Base-by-base conservation (phyloP, 2,888 invertebrate species). In the Anarsia innoxiella region DNA sequence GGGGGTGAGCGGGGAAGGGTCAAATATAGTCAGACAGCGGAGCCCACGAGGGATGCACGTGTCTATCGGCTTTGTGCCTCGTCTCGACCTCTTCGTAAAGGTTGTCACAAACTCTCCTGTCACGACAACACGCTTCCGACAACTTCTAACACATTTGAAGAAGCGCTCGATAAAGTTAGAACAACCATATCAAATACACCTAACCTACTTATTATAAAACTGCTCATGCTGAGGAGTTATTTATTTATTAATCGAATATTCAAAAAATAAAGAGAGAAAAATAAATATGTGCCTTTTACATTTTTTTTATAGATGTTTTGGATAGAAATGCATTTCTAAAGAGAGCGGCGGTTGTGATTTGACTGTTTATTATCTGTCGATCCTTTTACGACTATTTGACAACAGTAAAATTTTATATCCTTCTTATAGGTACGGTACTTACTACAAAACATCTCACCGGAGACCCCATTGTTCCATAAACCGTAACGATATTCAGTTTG, bases 331-430 rank as follows among this genome's bases (percentile, higher is more conserved):
- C n/a, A n/a, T n/a, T n/a, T n/a, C n/a, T n/a, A n/a, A n/a, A n/a
- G n/a, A n/a, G n/a, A n/a, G n/a, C n/a, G n/a, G n/a, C n/a, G n/a
- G n/a, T n/a, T n/a, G n/a, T n/a, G n/a, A n/a, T n/a, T 48, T 49
- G 46, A 37, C 45, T 56, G 53, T 57, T 50, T 56, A 54, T 44
- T 44, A 37, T 49, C 53, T 54, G 56, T 58, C 54, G 59, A 66
- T 64, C 53, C 49, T 66, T 63, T 67, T 66, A 68, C 60, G 64
- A 65, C 55, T 56, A 57, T 64, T 64, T 58, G 59, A 61, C 53
- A 56, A 52, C 52, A 61, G 54, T 68, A 65, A 64, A 66, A 52
- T 59, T 66, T 66, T 66, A 46, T 47, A 60, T 58, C 46, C 51
- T 53, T 51, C 45, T 46, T 57, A 60, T 57, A 51, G n/a, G n/a